A percentile compares a stretch with the other conserved stretches of the same genome.
These are phyloP conservation scores for Diarsia rubi DNA, from an alignment of 2,888 invertebrate genomes.

Conservation along the genomic window DNA sequence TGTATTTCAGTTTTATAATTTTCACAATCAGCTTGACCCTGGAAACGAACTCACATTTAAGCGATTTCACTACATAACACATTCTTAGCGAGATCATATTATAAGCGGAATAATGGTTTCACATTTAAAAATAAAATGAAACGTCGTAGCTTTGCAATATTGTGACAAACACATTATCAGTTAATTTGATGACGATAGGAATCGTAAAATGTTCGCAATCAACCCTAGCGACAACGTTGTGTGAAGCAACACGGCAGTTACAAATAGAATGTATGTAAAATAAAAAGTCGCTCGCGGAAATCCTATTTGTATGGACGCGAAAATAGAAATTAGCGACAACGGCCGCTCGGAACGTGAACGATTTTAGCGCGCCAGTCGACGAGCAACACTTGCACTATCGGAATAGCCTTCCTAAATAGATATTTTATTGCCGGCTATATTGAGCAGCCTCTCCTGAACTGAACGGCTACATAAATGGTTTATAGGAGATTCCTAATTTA, in stretches of 20 bases:
- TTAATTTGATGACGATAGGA: conserved; percentile 43
- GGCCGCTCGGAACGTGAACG: conserved; percentile 45
- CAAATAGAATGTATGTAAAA: conserved; percentile 77
- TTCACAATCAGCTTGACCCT: conserved; percentile 45
- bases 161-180: conserved; percentile 44
- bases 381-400: conserved; percentile 39
- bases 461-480: conserved; percentile 10
- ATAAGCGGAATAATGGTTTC: conserved; percentile 23
- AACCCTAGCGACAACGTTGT: conserved; percentile 61
- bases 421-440: conserved; percentile 23
- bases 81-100: conserved; percentile 26
- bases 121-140: conserved; percentile 34
- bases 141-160: conserved; percentile 26
- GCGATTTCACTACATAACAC: conserved; percentile 28
- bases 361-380: conserved; percentile 32
- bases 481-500: background rate
- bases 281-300: conserved; percentile 81
- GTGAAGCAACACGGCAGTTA: conserved; percentile 68
- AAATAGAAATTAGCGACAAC: conserved; percentile 75
- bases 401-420: conserved; percentile 28
- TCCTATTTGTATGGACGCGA: conserved; percentile 73
- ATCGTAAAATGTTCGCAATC: conserved; percentile 29
- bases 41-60: conserved; percentile 50
- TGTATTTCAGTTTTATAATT: conserved; percentile 50
- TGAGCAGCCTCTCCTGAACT: background rate